Conservation (phyloP, 2,113 vertebrate species). For the Melospiza georgiana region DNA sequence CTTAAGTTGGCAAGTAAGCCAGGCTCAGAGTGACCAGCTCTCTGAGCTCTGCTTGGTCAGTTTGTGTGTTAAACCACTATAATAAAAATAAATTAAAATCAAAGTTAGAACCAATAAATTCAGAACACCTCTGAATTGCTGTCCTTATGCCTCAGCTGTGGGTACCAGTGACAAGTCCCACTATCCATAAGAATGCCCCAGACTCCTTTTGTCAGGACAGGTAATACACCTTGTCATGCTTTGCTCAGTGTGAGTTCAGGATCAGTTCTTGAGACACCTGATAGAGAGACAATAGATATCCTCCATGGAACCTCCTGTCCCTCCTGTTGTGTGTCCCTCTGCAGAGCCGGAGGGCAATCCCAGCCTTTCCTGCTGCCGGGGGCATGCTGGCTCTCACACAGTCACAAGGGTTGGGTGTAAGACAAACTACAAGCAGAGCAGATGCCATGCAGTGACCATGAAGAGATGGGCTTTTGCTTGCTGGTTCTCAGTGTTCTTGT, state of each 20-base stretch:
- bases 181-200: neutral
- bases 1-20: neutral
- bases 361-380: neutral
- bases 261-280: neutral
- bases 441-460: neutral
- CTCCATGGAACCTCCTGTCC: neutral
- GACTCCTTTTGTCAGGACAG: neutral
- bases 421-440: neutral
- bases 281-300: neutral
- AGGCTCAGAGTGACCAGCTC: conserved; percentile 37
- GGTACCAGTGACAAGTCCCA: neutral
- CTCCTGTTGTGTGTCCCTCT: neutral
- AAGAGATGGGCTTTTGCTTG: neutral
- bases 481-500: neutral
- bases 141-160: neutral
- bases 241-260: neutral
- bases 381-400: accelerated
- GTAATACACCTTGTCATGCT: neutral
- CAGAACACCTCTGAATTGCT: neutral
- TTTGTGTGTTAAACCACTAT: neutral
- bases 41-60: neutral
- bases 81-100: conserved; percentile 15
- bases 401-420: neutral
- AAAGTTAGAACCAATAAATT: neutral
- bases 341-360: neutral